These are phyloP conservation scores for Tanypteryx hageni DNA, from an alignment of 2,888 invertebrate species.

Conservation along the genomic window DNA sequence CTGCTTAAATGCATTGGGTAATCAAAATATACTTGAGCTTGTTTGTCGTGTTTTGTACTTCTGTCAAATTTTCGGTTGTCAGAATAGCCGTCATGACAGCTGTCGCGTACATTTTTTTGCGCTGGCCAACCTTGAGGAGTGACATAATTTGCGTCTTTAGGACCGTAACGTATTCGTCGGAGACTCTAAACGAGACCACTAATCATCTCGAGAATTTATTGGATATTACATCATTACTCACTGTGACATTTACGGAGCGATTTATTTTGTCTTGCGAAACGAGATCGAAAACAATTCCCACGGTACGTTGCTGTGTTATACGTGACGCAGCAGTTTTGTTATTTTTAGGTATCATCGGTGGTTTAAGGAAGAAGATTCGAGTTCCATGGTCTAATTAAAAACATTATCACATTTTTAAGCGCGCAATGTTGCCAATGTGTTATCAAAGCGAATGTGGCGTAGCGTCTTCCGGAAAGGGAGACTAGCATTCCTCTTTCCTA, in stretches of 20 bases:
- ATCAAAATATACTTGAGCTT: no score
- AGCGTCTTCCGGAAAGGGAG: no score
- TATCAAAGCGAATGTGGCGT: neutral
- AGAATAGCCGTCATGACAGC: no score
- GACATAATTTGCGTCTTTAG: neutral
- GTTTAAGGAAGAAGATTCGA: neutral
- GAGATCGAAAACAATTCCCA: neutral
- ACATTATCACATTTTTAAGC: neutral
- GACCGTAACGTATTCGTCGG: neutral
- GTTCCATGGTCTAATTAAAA: neutral
- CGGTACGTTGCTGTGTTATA: neutral
- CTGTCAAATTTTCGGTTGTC: no score
- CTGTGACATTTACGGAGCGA: no score
- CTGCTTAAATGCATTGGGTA: no score
- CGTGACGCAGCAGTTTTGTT: neutral
- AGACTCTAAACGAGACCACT: no score
- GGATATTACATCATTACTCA: no score
- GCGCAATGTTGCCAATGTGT: neutral
- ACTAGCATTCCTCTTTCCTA: no score
- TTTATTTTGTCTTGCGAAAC: no score
- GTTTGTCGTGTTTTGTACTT: no score
- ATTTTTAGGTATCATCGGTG: constrained; percentile 10
- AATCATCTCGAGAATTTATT: no score
- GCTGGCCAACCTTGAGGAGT: neutral
- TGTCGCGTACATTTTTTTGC: neutral